phyloP scores from a whole-genome alignment of 2,113 vertebrate genomes.

The Baryphthengus martii region DNA sequence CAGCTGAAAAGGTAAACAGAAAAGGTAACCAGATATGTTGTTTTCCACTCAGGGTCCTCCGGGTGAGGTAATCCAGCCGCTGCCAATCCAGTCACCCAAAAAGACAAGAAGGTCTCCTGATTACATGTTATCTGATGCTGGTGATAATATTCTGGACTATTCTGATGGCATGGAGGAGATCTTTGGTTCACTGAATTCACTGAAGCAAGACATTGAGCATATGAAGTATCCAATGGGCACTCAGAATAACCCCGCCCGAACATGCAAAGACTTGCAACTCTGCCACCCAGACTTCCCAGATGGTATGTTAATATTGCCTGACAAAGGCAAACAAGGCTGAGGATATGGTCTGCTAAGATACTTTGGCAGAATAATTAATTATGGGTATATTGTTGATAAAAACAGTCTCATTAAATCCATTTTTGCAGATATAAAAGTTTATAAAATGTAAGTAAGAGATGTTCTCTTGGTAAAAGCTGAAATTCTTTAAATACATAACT shows the following conservation, averaged over 20 bases:
- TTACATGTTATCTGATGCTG: conserved; percentile 82
- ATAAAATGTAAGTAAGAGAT: not conserved
- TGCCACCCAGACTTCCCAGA: conserved; percentile 94
- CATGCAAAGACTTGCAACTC: conserved; percentile 97
- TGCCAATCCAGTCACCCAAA: conserved; percentile 90
- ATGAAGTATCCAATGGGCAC: conserved; percentile 98
- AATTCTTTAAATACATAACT: not conserved
- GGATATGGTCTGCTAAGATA: not conserved
- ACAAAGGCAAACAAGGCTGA: not conserved
- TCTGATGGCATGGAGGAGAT: conserved; percentile 95
- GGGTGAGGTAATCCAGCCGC: conserved; percentile 92
- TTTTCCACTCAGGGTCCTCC: conserved; percentile 85
- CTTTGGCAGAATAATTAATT: not conserved
- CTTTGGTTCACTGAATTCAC: conserved; percentile 89
- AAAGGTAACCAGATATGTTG: not conserved
- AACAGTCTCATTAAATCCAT: not conserved
- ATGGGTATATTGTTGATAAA: not conserved
- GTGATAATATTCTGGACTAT: conserved; percentile 84
- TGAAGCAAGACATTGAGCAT: conserved; percentile 95
- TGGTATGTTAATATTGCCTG: conserved; percentile 73
- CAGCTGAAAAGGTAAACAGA: not conserved
- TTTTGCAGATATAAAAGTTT: not conserved
- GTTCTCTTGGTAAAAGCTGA: not conserved
- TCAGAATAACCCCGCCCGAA: conserved; percentile 91
- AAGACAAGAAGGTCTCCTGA: conserved; percentile 88